Evolutionary conservation across 2,888 invertebrate species (phyloP), one percentile per base, ranked within the genome.

Genomic region (Argynnis bischoffii): DNA sequence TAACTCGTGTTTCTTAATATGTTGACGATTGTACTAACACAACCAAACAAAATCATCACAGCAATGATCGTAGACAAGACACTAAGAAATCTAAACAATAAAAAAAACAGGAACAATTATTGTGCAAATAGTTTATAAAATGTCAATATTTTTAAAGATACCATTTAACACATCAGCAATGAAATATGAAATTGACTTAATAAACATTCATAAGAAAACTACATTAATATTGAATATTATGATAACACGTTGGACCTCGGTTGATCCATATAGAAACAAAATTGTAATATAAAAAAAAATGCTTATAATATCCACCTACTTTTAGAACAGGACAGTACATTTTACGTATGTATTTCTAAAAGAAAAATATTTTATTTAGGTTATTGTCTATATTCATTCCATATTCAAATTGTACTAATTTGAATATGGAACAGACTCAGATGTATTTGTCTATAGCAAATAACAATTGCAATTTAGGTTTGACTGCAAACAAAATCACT

Each of bases 171-270:
- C 15, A 16, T 31, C 66, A 46, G 31, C 55, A 50, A 54, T 55
- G 55, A 35, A 60, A 50, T 54, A 60, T 61, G 55, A 55, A 60
- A 60, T 53, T 66, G 31, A 60, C 59, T 66, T 60, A 54, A 21
- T 15, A 46, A 66, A 60, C 15, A 60, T 54, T 66, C 60, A 66
- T 55, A 46, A 54, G 26, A 50, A 66, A 26, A 61, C 21, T 59
- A 65, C 15, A 18, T 59, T 54, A 51, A 59, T 65, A 59, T 41
- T 65, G 57, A 65, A 65, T 65, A 65, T 57, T 57, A 57, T 48
- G 59, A 59, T 31, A 59, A 59, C 31, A 48, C 48, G 48, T 59
- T 59, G 16, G 47, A 47, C 16, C 59, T 48, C 5, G 31, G 11
- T 31, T 13, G 47, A 16, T 59, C 48, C 26, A 4, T 11, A 2